Evolutionary conservation across 2,113 vertebrate genomes (phyloP).

Genomic region (Actenoides lindsayi): DNA sequence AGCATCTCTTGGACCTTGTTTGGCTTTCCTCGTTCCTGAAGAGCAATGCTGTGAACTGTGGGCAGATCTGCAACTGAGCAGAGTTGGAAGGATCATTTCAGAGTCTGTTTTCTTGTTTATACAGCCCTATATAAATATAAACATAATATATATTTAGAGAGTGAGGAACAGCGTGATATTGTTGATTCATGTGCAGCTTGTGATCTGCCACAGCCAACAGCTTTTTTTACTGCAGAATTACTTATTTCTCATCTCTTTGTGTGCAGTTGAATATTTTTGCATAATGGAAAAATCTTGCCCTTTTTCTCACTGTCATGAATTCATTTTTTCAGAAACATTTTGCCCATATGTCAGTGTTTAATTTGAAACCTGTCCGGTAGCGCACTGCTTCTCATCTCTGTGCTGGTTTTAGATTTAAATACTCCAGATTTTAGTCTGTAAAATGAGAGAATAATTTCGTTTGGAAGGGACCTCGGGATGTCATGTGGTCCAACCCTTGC

Average conservation of each 20-base stretch:
- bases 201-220: conserved; percentile 32
- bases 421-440: background rate
- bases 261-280: background rate
- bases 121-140: conserved; percentile 29
- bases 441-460: background rate
- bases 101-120: conserved; percentile 34
- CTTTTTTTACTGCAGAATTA: conserved; percentile 18
- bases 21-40: background rate
- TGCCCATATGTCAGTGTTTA: background rate
- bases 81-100: background rate
- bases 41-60: background rate
- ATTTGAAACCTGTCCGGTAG: background rate
- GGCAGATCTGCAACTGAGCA: background rate
- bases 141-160: conserved; percentile 28
- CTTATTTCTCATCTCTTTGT: conserved; percentile 31
- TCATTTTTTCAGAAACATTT: background rate
- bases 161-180: conserved; percentile 22
- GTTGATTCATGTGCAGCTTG: conserved; percentile 50
- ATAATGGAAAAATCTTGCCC: background rate
- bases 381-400: fast-evolving
- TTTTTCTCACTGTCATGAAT: background rate
- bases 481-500: background rate
- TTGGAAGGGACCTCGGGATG: background rate
- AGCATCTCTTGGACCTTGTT: background rate
- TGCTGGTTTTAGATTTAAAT: background rate